Evolutionary conservation across 2,113 vertebrate genomes (phyloP).

Genomic region (Aviceda subcristata): DNA sequence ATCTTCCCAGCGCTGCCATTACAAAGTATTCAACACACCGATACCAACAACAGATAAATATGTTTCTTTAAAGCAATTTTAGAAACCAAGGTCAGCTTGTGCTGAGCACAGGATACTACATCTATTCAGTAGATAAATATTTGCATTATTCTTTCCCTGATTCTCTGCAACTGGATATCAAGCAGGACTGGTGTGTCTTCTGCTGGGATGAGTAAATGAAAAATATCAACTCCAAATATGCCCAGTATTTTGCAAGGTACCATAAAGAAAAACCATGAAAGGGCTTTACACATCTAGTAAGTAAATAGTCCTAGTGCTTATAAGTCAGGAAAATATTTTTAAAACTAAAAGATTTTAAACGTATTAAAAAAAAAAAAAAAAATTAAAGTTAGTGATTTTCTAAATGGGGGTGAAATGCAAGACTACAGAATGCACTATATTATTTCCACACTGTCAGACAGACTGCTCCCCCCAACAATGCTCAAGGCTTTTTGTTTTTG

Average conservation of each 20-base stretch:
- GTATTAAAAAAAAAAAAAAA: neutral
- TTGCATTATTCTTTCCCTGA: neutral
- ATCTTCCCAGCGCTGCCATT: neutral
- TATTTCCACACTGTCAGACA: neutral
- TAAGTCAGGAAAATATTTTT: neutral
- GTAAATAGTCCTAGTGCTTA: neutral
- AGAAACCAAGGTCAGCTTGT: neutral
- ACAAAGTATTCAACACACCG: neutral
- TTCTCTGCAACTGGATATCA: neutral
- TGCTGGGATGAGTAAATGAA: neutral
- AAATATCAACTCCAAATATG: neutral
- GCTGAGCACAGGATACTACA: neutral
- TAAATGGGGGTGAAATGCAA: neutral
- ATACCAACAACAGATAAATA: neutral
- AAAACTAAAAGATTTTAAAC: neutral
- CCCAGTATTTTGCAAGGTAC: neutral
- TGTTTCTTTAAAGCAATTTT: neutral
- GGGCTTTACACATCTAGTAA: neutral
- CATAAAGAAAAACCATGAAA: neutral
- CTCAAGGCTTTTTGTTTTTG: neutral
- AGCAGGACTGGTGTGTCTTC: neutral
- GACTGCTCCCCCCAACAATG: neutral
- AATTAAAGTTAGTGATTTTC: neutral
- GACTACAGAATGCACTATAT: neutral
- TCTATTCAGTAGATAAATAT: neutral